Conservation (phyloP, 2,797 vertebrate species). For the Tragopan temminckii region DNA sequence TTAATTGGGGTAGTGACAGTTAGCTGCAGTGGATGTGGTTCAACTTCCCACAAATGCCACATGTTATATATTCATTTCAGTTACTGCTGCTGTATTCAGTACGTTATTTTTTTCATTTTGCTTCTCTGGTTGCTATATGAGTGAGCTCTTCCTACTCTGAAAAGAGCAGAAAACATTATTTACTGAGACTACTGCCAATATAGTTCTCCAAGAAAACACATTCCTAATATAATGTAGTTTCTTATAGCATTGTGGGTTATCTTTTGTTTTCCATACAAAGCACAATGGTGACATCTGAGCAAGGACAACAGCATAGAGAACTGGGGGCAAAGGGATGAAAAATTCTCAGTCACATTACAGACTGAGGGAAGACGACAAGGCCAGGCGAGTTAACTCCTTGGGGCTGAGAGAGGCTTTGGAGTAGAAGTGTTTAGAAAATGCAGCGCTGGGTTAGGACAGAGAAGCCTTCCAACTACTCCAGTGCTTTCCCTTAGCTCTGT, state of each 20-base stretch:
- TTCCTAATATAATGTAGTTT: not conserved
- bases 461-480: not conserved
- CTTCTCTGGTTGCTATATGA: not conserved
- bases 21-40: not conserved
- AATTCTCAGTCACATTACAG: not conserved
- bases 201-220: not conserved
- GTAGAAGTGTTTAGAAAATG: not conserved
- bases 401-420: not conserved
- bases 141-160: not conserved
- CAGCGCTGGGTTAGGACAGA: not conserved
- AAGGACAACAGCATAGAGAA: not conserved
- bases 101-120: not conserved
- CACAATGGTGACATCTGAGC: not conserved
- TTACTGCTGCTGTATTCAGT: not conserved
- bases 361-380: not conserved
- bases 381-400: not conserved
- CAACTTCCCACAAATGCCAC: not conserved
- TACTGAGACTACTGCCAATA: not conserved
- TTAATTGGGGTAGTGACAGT: not conserved
- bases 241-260: not conserved
- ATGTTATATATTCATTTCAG: not conserved
- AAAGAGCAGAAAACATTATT: not conserved
- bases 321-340: accelerated
- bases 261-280: not conserved
- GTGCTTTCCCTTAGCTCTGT: not conserved